Conservation (phyloP, 2,113 vertebrate species). For the Coptodon bakossiorum region DNA sequence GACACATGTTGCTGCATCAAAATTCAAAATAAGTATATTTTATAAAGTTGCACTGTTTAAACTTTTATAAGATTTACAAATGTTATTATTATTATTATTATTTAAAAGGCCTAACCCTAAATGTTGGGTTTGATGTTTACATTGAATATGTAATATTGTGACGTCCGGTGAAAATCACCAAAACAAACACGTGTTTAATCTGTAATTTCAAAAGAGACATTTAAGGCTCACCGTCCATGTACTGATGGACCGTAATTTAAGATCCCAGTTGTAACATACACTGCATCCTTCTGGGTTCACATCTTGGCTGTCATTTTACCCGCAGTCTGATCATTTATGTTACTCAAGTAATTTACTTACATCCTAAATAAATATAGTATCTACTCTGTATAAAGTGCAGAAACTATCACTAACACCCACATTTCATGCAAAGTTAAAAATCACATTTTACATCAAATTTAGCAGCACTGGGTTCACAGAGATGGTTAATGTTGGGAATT, state of each 20-base stretch:
- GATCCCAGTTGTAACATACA: not conserved
- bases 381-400: not conserved
- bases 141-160: not conserved
- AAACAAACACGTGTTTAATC: not conserved
- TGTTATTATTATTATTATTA: not conserved
- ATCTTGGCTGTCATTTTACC: not conserved
- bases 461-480: not conserved
- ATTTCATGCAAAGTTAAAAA: not conserved
- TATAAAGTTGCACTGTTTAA: not conserved
- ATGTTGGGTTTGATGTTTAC: not conserved
- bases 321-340: fast-evolving
- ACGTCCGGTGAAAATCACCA: not conserved
- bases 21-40: not conserved
- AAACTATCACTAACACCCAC: fast-evolving
- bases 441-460: not conserved
- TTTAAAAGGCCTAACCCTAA: not conserved
- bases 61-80: not conserved
- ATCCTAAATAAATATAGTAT: not conserved
- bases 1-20: not conserved
- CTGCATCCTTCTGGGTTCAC: not conserved
- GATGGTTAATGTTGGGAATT: not conserved
- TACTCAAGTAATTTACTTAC: not conserved
- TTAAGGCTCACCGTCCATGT: not conserved
- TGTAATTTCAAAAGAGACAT: not conserved
- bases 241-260: not conserved